A percentile compares a stretch with the other conserved stretches of the same genome.
Conservation (phyloP, 1,140 invertebrate genomes). For the Thaumatotibia leucotreta region DNA sequence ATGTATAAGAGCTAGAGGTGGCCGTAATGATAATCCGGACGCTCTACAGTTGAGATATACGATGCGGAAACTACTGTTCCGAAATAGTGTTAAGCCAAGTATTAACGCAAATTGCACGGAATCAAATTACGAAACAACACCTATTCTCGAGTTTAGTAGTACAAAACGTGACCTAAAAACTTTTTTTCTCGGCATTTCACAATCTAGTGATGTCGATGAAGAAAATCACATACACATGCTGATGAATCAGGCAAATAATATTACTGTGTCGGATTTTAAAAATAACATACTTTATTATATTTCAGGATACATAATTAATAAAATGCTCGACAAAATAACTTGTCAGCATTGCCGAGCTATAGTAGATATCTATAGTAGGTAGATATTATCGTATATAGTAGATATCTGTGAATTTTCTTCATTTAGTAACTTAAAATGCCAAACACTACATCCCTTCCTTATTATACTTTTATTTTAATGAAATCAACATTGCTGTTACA, state of each 20-base stretch:
- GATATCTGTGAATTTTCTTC: constrained; percentile 11
- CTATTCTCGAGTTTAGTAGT: constrained; percentile 19
- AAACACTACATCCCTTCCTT: too few species aligned
- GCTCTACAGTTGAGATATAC: constrained; percentile 25
- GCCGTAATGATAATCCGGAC: constrained; percentile 34
- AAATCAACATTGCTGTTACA: too few species aligned
- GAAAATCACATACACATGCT: not conserved
- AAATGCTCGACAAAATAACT: constrained; percentile 19
- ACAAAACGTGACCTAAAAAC: not conserved
- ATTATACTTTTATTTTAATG: too few species aligned
- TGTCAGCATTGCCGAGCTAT: constrained; percentile 9
- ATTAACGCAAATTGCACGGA: constrained; percentile 27
- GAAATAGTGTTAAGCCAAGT: constrained; percentile 28
- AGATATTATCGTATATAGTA: not conserved
- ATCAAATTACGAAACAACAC: constrained; percentile 15
- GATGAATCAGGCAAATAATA: not conserved
- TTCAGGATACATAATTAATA: constrained; percentile 22
- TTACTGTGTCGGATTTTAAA: constrained; percentile 17
- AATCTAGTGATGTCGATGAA: not conserved
- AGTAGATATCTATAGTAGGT: not conserved
- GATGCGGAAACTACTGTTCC: constrained; percentile 27
- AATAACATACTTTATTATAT: constrained; percentile 29
- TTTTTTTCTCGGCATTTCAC: too few species aligned
- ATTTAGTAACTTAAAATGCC: constrained; percentile 13
- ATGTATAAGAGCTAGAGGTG: constrained; percentile 28